Base-by-base conservation (phyloP, 2,113 vertebrate genomes). In the Thalassoma bifasciatum region DNA sequence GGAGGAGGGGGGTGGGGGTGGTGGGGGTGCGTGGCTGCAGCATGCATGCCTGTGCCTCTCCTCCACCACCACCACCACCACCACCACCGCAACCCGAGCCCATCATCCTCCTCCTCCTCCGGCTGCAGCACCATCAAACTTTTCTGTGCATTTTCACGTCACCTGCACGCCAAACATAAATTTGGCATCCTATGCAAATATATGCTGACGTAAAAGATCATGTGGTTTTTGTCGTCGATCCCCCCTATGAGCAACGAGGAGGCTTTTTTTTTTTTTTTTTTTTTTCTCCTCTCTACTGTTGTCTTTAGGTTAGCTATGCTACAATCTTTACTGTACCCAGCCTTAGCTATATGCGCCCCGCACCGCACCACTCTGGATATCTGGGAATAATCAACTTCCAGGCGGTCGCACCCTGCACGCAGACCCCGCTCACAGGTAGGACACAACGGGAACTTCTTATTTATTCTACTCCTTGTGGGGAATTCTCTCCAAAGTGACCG, bases 191-290 rank as follows among this genome's bases (percentile, higher is more conserved):
- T 96, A 97, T 96, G 96, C 95, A 97, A 97, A 97, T 96, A 88
- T 94, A 93, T 88, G 94, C 94, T 96, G 96, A 97, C 96, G 96
- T 97, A 94, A 93, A 93, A 92, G 94, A 95, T 96, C 96, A 97
- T 95, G 96, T 97, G 96, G 95, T 93, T 93, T 94, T 95, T 92
- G 95, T 95, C 95, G 95, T 95, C 94, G 95, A 95, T 95, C 94
- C 95, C 93, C 89, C 95, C 94, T 90, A 92, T 94, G 95, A 96
- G 95, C 95, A 92, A 89, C 90, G 93, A 94, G 88, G 72, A 89
- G 83, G 74, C 17, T 46, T 66, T 82, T 86, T n/a, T n/a, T n/a
- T n/a, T 85, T 83, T 86, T 44, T 44, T 66, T 82, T 86, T 85
- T 83, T 86, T 85, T 69, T 72, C 87, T 89, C 26, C 75, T 57